phyloP scores from a whole-genome alignment of 2,113 vertebrate species.

The Solea solea region DNA sequence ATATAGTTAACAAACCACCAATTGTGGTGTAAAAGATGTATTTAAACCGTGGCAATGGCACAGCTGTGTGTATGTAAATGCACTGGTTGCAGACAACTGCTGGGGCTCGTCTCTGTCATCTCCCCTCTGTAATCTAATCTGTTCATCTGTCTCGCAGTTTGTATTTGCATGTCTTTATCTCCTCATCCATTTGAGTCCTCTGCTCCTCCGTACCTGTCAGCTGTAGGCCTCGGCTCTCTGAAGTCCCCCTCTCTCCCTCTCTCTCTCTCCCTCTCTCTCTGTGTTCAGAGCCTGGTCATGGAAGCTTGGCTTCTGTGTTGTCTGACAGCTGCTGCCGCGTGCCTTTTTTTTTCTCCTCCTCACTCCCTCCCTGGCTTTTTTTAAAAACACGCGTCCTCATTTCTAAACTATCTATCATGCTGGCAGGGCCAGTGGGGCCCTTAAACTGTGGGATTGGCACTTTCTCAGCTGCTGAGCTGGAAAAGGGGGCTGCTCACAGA shows the following conservation, averaged over 20 bases:
- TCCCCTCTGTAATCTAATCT: conserved; percentile 15
- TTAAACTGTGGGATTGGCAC: conserved; percentile 88
- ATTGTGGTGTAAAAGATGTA: too few species aligned
- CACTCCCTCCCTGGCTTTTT: conserved; percentile 44
- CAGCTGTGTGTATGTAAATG: conserved; percentile 4
- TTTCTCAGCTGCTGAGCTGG: conserved; percentile 88
- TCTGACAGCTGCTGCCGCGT: conserved; percentile 82
- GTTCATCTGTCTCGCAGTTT: conserved; percentile 26
- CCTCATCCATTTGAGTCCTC: conserved; percentile 20
- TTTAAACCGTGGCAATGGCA: conserved; percentile 3
- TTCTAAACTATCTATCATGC: conserved; percentile 88
- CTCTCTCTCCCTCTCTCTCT: conserved; percentile 22
- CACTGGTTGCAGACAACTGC: neutral
- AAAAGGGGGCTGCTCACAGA: conserved; percentile 80
- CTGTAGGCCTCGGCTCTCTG: conserved; percentile 32
- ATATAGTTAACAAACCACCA: too few species aligned
- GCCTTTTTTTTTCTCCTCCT: conserved; percentile 42
- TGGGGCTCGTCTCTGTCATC: conserved; percentile 6
- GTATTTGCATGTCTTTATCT: conserved; percentile 47
- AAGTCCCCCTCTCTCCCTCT: conserved; percentile 28
- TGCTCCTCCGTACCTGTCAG: conserved; percentile 33
- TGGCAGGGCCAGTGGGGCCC: conserved; percentile 84
- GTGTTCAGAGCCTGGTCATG: conserved; percentile 68
- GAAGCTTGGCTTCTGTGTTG: conserved; percentile 71
- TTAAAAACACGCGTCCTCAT: conserved; percentile 85